phyloP scores from a whole-genome alignment of 92 coral and sea anemone species.

The Epizoanthus ramosus region DNA sequence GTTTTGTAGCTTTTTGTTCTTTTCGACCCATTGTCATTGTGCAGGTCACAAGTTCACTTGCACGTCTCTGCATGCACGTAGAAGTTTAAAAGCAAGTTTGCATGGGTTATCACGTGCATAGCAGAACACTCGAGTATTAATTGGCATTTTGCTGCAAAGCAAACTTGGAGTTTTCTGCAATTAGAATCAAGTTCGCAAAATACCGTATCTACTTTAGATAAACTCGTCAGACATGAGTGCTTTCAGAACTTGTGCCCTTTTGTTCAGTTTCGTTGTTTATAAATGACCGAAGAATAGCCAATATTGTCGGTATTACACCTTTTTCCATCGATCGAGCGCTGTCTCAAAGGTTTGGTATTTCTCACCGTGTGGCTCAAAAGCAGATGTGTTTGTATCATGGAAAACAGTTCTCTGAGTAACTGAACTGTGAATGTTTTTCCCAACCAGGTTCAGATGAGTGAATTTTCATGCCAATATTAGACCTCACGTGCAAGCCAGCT shows the following conservation, averaged over 20 bases:
- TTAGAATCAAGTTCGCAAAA: too few species aligned
- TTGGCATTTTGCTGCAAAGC: neutral
- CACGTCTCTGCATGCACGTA: too few species aligned
- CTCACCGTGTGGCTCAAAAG: neutral
- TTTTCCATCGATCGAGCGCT: neutral
- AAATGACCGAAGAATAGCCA: neutral
- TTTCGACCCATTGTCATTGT: too few species aligned
- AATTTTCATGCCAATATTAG: neutral
- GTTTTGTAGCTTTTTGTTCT: too few species aligned
- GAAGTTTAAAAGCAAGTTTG: too few species aligned
- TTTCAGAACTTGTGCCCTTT: neutral
- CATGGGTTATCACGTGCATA: too few species aligned
- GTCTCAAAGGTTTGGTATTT: neutral
- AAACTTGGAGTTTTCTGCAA: neutral
- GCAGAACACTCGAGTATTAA: too few species aligned
- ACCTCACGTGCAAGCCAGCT: too few species aligned
- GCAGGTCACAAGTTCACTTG: too few species aligned
- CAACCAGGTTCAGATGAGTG: neutral
- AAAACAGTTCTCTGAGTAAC: neutral
- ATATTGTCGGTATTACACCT: neutral
- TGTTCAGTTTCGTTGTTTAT: neutral
- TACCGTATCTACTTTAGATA: neutral
- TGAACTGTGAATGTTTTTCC: neutral
- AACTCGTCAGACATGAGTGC: constrained; percentile 13
- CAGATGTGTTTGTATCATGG: too few species aligned